These are phyloP conservation scores for Meta bourneti DNA, from an alignment of 2,888 invertebrate species.

Conservation along the genomic window DNA sequence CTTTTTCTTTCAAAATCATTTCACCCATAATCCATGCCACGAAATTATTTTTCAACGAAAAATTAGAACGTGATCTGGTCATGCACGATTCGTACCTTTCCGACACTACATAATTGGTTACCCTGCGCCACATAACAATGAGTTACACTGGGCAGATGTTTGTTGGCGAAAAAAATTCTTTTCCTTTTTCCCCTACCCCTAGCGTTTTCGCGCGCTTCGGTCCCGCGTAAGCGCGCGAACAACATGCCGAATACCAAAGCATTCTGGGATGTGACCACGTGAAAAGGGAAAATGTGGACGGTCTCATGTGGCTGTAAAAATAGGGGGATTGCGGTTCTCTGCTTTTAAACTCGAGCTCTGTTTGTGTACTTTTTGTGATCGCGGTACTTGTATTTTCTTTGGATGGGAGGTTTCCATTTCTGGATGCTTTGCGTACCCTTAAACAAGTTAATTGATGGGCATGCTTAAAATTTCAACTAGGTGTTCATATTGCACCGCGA, in stretches of 20 bases:
- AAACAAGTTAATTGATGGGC: slow-evolving; percentile 28
- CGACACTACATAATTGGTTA: slow-evolving; percentile 14
- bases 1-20: no score
- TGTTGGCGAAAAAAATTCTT: slow-evolving; percentile 4
- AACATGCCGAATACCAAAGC: slow-evolving; percentile 40
- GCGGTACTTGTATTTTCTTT: slow-evolving; percentile 36
- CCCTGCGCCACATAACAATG: slow-evolving; percentile 14
- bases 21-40: no score
- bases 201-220: slow-evolving; percentile 59
- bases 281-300: slow-evolving; percentile 75
- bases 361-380: slow-evolving; percentile 62
- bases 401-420: slow-evolving; percentile 29
- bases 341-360: slow-evolving; percentile 56
- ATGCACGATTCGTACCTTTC: neutral
- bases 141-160: slow-evolving; percentile 31
- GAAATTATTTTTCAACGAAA: neutral
- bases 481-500: slow-evolving; percentile 17
- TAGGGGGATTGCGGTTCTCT: slow-evolving; percentile 48
- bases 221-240: slow-evolving; percentile 54
- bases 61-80: neutral
- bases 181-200: neutral
- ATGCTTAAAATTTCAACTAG: slow-evolving; percentile 15
- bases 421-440: slow-evolving; percentile 17
- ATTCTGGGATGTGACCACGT: slow-evolving; percentile 75
- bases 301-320: slow-evolving; percentile 63